These are phyloP conservation scores for Cercocebus atys DNA, from an alignment of 2,113 vertebrate species.

Conservation along the genomic window DNA sequence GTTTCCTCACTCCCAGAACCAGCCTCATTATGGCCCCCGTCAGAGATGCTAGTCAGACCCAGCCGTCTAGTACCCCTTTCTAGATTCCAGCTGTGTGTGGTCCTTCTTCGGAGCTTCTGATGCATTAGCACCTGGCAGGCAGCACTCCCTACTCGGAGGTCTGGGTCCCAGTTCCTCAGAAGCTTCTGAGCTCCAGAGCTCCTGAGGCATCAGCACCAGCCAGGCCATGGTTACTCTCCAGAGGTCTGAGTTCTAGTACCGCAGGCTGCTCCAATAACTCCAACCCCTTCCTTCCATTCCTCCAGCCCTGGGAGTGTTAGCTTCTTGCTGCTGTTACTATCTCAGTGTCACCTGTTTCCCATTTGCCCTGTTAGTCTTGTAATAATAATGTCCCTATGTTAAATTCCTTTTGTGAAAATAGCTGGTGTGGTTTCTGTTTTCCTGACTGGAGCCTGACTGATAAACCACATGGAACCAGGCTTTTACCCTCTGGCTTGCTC, in stretches of 20 bases:
- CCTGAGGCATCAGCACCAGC: neutral
- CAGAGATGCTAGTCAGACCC: neutral
- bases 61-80: neutral
- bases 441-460: neutral
- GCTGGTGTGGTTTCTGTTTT: neutral
- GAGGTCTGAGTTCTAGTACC: neutral
- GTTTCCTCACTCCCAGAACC: neutral
- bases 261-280: neutral
- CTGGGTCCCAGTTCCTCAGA: neutral
- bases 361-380: neutral
- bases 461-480: neutral
- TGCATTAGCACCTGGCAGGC: neutral
- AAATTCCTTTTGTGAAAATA: slow-evolving; percentile 23
- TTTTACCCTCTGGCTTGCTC: neutral
- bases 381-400: neutral
- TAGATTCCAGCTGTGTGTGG: neutral
- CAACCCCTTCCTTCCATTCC: neutral
- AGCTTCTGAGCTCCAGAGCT: neutral
- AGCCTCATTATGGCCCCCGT: neutral
- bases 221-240: neutral
- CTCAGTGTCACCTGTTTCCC: neutral
- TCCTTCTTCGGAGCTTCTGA: neutral
- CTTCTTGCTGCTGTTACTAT: neutral
- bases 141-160: neutral
- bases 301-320: neutral